Base-by-base conservation (phyloP, 1,140 invertebrate species). In the Adelges cooleyi region DNA sequence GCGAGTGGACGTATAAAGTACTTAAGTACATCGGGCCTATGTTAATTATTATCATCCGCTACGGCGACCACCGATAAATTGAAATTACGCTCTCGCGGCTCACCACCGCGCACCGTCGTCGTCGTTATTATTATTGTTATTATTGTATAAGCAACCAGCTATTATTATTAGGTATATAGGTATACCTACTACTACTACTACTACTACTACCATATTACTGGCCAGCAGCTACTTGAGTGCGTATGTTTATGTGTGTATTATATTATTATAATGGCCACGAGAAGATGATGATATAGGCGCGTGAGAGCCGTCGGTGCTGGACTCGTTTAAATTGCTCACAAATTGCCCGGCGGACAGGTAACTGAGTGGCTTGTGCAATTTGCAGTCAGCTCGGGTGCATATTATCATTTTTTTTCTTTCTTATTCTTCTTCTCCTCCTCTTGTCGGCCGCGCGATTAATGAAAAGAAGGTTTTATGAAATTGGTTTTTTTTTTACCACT, bases 241-340 rank as follows among this genome's bases (percentile, higher is more conserved):
- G 4, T 10, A 38, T 44, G 42, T 42, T 44, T 56, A 44, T 56
- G 8, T 44, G 25, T 56, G n/a, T 44, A 18, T 17, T 1, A n/a
- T 36, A 25, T 25, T 54, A 54, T 33, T 33, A 33, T 33, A 33
- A 33, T 33, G 11, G 29, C n/a, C n/a, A 52, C 50, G 23, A 18
- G 23, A 29, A 33, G n/a, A 10, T 11, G 20, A 36, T 36, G 22
- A 11, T 25, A 27, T 36, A 33, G 33, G 18, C 52, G 51, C 42
- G 53, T 42, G 53, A 56, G 53, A 54, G 38, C 53, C 38, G 54
- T 42, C 25, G 18, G 25, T 54, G 20, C 22, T 27, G 54, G 42
- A 59, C 54, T 13, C 20, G 40, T 59, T 59, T 59, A 59, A 27
- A 44, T 59, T 59, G 54, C 54, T 59, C n/a, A 44, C 54, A 27